Evolutionary conservation across 2,888 invertebrate species (phyloP).

Genomic region (Cerastoderma edule): DNA sequence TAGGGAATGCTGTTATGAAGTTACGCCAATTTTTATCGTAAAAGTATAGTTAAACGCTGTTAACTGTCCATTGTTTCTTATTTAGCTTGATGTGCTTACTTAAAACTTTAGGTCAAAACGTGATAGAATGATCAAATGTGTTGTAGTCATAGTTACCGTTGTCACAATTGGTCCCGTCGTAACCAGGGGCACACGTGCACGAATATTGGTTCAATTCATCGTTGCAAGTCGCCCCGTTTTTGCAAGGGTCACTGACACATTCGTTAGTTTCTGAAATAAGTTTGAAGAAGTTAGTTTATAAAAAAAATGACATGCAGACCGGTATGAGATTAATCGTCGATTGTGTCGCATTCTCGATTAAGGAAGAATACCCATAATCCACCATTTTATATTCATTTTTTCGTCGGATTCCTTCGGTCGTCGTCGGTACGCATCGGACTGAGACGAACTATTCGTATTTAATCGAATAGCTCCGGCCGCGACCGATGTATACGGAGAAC

Average conservation of each 20-base stretch:
- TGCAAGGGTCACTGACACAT: not conserved
- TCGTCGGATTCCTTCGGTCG: not conserved
- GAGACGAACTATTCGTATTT: not conserved
- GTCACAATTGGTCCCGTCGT: not conserved
- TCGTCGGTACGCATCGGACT: not conserved
- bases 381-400: too few species aligned
- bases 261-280: slow-evolving; percentile 9
- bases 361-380: too few species aligned
- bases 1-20: not conserved
- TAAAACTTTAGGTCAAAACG: not conserved
- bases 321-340: not conserved
- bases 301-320: not conserved
- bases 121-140: not conserved
- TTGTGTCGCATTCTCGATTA: not conserved
- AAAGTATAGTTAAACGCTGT: too few species aligned
- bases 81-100: not conserved
- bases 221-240: not conserved
- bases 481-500: too few species aligned
- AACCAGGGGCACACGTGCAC: slow-evolving; percentile 3
- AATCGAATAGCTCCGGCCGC: too few species aligned
- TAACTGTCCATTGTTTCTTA: not conserved
- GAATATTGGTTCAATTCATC: not conserved
- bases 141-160: not conserved
- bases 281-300: not conserved
- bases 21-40: not conserved